These are phyloP conservation scores for Etheostoma cragini DNA, from an alignment of 2,113 vertebrate species.

Conservation along the genomic window DNA sequence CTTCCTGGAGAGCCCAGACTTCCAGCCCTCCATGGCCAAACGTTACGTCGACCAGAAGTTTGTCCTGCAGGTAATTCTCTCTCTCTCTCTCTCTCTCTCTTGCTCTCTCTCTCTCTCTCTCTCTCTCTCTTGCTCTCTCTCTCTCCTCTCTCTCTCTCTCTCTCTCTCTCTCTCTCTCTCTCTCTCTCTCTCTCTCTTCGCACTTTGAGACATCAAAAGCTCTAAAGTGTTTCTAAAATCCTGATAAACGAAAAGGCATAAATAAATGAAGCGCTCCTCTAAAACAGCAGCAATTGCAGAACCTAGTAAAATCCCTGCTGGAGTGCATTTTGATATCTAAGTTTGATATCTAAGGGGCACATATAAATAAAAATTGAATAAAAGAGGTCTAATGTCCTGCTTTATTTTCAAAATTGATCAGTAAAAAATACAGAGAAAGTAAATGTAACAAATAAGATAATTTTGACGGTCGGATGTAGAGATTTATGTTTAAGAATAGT, in stretches of 20 bases:
- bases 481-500: not conserved
- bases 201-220: not conserved
- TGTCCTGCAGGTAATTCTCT: conserved; percentile 87
- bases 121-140: rapidly evolving
- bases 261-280: conserved; percentile 36
- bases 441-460: not conserved
- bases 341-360: not conserved
- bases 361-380: conserved; percentile 4
- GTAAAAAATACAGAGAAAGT: not conserved
- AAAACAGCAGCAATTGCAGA: not conserved
- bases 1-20: conserved; percentile 94
- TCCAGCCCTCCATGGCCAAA: conserved; percentile 94
- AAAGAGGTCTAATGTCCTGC: not conserved
- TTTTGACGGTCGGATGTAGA: too few relatives aligned
- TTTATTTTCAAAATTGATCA: conserved; percentile 7
- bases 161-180: rapidly evolving
- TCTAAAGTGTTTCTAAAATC: conserved; percentile 7
- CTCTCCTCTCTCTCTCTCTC: rapidly evolving
- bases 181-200: not conserved
- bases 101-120: rapidly evolving
- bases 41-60: conserved; percentile 96
- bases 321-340: conserved; percentile 1
- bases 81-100: rapidly evolving
- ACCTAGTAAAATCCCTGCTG: not conserved
- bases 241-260: not conserved